Base-by-base conservation (phyloP, 30 jellyfish, hydroid and myxozoan genomes). In the Pelagia noctiluca region DNA sequence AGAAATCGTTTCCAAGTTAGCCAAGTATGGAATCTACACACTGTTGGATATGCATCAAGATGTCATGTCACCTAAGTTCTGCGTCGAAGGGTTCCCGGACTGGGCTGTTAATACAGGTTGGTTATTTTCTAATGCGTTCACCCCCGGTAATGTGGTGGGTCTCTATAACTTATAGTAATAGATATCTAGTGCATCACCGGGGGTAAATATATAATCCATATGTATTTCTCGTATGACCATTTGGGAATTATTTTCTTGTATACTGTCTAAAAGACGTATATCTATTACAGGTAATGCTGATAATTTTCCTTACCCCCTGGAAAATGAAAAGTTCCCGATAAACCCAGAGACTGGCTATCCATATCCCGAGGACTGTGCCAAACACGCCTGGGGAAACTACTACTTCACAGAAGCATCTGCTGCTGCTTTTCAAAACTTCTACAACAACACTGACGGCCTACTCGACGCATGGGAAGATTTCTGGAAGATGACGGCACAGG, bases 21-120 rank as follows among this genome's bases (percentile, higher is more conserved):
- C 98, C 21, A 86, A 92, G 48, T 85, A 85, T 85, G 98, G 98
- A 28, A 92, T 92, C 68, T 92, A 92, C 81, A 86, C 98, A 37
- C 82, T 92, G 73, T 90, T 92, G 12, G 98, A 92, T 72, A 92
- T 92, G 98, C 98, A 92, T 57, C 98, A 92, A 54, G 98, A 92
- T 81, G 98, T 92, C 50, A 84, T 92, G 90, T 92, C 98, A 47
- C 96, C 96, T 0, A 92, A 92, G 80, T 86, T 92, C 78, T 92
- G 98, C 76, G 98, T 92, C 48, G 98, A 92, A 67, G 98, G 98
- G 5, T 84, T 92, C 69, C 98, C 98, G 1, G 98, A 92, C 35
- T 92, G 98, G 98, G 93, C 93, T 19, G 98, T 92, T 3, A 86
- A 86, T 78, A 79, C 96, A 54, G 96, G 98, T 92, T 19, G 36